Evolutionary conservation across 2,113 vertebrate genomes (phyloP), one percentile per base, ranked within the genome.

Genomic region (Malaclemys terrapin): DNA sequence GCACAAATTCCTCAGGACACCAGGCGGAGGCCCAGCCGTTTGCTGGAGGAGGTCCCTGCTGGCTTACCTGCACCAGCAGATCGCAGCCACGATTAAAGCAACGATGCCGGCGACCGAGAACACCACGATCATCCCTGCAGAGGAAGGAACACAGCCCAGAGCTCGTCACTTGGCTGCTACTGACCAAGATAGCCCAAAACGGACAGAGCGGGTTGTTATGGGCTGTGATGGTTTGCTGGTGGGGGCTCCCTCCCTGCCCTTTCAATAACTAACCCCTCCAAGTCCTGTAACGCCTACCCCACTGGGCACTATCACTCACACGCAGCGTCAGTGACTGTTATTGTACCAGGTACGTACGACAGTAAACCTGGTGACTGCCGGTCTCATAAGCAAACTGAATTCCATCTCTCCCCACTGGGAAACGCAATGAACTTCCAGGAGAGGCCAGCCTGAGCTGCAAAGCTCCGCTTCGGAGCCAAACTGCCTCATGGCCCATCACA

Each of bases 61-160:
- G 0, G 38, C 98, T 99, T 97, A 99, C 99, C 99, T 99, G 98
- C 98, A 98, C 99, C 99, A 99, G 95, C 98, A 99, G 20, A 98
- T 87, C 0, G 97, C 98, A 0, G 99, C 99, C 93, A 99, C n/a
- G 0, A 98, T 91, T 82, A 99, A 93, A 0, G 98, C 98, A 0
- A 99, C 95, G 2, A 98, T 96, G 1, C 99, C 99, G 0, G 98
- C 98, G 80, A 99, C 94, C 0, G 99, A 98, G 97, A 99, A 99
- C 69, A 98, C 97, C 75, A 98, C 97, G 2, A 98, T 98, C 96
- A 99, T 97, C 89, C 98, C 99, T 99, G 98, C 78, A 45, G 85
- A 93, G 81, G 52, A 91, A 69, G 14, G 82, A 89, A 53, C 25
- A 9, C 50, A n/a, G 38, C 3, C 24, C 22, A 16, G 38, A 38